Conservation (phyloP, 1,140 invertebrate species). For the Drosophila miranda region DNA sequence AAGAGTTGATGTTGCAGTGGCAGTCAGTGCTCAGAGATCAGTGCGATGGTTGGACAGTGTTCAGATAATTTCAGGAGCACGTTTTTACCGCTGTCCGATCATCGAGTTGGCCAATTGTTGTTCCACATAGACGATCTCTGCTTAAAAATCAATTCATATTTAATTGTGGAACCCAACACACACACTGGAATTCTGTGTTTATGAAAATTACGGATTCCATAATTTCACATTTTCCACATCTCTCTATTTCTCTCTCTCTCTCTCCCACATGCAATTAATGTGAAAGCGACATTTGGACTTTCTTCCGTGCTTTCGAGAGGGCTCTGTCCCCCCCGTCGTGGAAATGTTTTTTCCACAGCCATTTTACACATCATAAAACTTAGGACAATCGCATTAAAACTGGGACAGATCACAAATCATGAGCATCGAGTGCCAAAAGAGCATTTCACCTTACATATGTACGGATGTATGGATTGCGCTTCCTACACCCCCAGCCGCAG, state of each 20-base stretch:
- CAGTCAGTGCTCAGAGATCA: slow-evolving; percentile 30
- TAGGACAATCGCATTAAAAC: slow-evolving; percentile 78
- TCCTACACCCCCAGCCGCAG: slow-evolving; percentile 12
- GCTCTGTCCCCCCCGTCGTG: slow-evolving; percentile 1
- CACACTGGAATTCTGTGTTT: slow-evolving; percentile 48
- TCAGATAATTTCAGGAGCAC: slow-evolving; percentile 76
- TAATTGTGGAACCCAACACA: slow-evolving; percentile 14
- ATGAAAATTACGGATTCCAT: slow-evolving; percentile 60
- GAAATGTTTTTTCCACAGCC: slow-evolving; percentile 59
- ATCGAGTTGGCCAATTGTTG: slow-evolving; percentile 53
- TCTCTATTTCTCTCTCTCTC: slow-evolving; percentile 24
- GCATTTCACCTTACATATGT: slow-evolving; percentile 63
- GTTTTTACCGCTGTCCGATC: slow-evolving; percentile 71
- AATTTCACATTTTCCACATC: slow-evolving; percentile 28
- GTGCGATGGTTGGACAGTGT: slow-evolving; percentile 24
- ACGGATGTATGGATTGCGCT: slow-evolving; percentile 36
- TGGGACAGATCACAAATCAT: slow-evolving; percentile 80
- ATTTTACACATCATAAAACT: slow-evolving; percentile 79
- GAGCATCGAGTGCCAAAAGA: slow-evolving; percentile 68
- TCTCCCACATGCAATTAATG: slow-evolving; percentile 61
- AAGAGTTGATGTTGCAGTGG: slow-evolving; percentile 15
- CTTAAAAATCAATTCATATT: too few species aligned
- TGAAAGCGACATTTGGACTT: slow-evolving; percentile 76
- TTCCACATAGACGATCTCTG: slow-evolving; percentile 54
- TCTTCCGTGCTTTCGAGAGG: slow-evolving; percentile 44